Conservation (phyloP, 2,113 vertebrate genomes). For the Muntiacus reevesi region DNA sequence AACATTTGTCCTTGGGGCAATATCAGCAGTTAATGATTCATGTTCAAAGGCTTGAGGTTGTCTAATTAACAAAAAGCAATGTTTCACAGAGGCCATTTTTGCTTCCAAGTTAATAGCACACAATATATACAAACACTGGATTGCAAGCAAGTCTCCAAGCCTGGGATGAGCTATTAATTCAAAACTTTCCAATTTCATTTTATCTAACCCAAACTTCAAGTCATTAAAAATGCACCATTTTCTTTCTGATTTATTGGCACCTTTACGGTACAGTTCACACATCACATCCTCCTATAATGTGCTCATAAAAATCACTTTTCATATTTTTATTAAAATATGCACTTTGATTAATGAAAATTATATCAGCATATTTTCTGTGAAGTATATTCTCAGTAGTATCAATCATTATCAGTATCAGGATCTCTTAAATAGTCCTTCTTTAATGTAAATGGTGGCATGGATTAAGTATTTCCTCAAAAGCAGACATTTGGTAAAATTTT, state of each 20-base stretch:
- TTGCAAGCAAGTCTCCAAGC: not conserved
- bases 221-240: not conserved
- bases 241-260: not conserved
- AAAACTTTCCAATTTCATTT: not conserved
- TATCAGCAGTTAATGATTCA: slow-evolving; percentile 45
- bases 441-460: not conserved
- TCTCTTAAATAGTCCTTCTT: not conserved
- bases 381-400: not conserved
- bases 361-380: slow-evolving; percentile 5
- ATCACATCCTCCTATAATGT: not conserved
- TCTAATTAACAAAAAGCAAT: slow-evolving; percentile 72
- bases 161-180: not conserved
- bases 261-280: not conserved
- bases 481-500: not conserved
- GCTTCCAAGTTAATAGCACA: slow-evolving; percentile 59
- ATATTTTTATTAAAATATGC: slow-evolving; percentile 31
- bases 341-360: slow-evolving; percentile 24
- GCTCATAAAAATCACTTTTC: not conserved
- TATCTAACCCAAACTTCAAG: not conserved
- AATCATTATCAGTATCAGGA: not conserved
- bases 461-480: not conserved
- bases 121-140: not conserved
- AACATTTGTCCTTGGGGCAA: slow-evolving; percentile 55
- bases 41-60: slow-evolving; percentile 48
- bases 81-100: slow-evolving; percentile 38